Conservation (phyloP, 2,797 vertebrate species). For the Sylvia borin region DNA sequence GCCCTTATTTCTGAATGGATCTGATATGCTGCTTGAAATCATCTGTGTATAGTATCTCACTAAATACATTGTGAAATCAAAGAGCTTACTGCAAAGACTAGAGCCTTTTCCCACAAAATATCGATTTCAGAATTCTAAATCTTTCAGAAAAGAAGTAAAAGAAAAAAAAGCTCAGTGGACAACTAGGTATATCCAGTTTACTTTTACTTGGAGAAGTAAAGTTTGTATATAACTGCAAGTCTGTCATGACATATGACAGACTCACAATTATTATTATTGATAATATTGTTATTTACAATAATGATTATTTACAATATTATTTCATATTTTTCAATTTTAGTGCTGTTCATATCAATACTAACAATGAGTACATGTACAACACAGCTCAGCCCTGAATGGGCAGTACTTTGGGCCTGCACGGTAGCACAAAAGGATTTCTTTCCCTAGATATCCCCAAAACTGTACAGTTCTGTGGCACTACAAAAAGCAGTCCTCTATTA, state of each 20-base stretch:
- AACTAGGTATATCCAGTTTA: neutral
- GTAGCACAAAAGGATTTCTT: neutral
- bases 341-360: neutral
- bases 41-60: neutral
- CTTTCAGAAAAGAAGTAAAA: neutral
- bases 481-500: neutral
- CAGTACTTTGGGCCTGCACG: accelerated
- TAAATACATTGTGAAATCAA: neutral
- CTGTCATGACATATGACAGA: neutral
- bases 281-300: no score
- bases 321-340: neutral
- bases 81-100: neutral
- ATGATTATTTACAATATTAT: neutral
- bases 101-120: neutral
- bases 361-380: neutral
- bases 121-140: neutral
- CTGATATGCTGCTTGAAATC: neutral
- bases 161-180: neutral
- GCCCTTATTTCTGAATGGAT: neutral
- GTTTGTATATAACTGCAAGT: neutral
- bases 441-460: neutral
- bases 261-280: no score
- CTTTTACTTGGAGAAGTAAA: neutral
- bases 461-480: neutral
- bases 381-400: neutral